Conservation (phyloP, 2,797 vertebrate species). For the Gadopsis marmoratus region DNA sequence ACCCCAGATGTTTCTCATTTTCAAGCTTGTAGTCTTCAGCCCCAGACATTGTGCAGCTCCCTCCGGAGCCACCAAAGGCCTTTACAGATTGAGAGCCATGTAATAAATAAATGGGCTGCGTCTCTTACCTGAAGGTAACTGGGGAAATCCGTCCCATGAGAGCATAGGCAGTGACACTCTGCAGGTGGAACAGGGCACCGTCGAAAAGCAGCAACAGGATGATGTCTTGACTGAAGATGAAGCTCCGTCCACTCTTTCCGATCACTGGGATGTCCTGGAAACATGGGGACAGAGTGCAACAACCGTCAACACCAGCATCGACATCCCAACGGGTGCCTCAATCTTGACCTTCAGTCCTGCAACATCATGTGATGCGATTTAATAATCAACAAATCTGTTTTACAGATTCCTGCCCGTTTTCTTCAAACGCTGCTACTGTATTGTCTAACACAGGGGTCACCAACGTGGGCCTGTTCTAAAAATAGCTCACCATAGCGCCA, state of each 20-base stretch:
- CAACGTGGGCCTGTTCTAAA: too few species aligned
- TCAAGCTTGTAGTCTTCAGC: too few species aligned
- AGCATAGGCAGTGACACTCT: constrained; percentile 96
- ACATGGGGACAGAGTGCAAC: neutral
- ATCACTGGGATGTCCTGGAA: constrained; percentile 89
- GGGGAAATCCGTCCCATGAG: constrained; percentile 97
- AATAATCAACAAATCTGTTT: neutral
- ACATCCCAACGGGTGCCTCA: too few species aligned
- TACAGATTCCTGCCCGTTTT: neutral
- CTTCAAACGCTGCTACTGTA: neutral
- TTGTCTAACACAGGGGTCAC: neutral
- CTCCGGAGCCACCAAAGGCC: too few species aligned
- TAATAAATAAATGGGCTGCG: neutral
- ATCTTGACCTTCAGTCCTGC: neutral
- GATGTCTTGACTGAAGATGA: constrained; percentile 90
- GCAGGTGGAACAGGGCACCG: constrained; percentile 93
- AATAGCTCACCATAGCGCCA: too few species aligned
- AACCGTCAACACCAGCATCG: neutral
- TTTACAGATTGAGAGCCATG: neutral
- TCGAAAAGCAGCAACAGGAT: constrained; percentile 91
- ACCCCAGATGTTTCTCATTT: too few species aligned
- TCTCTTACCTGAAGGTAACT: constrained; percentile 94
- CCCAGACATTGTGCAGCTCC: too few species aligned
- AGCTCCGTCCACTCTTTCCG: constrained; percentile 86
- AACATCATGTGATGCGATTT: neutral